phyloP scores from a whole-genome alignment of 1,140 invertebrate species.

The Elysia chlorotica region DNA sequence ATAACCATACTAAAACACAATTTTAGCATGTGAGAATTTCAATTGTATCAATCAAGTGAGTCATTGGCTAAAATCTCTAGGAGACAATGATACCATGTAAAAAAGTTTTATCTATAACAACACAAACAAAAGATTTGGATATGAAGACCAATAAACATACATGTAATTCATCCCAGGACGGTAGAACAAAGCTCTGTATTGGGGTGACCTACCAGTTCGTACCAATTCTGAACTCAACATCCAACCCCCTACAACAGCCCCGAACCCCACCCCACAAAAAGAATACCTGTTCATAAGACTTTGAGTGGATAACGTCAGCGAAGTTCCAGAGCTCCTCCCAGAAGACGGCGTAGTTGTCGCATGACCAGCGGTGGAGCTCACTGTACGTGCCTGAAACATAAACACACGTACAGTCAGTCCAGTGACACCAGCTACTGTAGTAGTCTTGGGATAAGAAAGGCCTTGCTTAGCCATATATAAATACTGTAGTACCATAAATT shows the following conservation, averaged over 20 bases:
- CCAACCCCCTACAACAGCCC: no score
- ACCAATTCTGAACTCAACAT: neutral
- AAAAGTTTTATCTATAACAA: neutral
- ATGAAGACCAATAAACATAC: neutral
- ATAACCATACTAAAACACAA: neutral
- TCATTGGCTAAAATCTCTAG: neutral
- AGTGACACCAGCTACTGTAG: neutral
- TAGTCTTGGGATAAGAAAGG: neutral
- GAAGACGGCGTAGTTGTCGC: conserved; percentile 63
- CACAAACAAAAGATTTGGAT: neutral
- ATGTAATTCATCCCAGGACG: neutral
- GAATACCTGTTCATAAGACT: conserved; percentile 54
- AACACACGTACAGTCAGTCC: neutral
- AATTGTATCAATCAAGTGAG: neutral
- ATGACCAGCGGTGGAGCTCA: conserved; percentile 64
- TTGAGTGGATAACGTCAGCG: conserved; percentile 56
- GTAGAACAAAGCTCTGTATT: neutral
- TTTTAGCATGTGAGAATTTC: neutral
- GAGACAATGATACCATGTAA: neutral
- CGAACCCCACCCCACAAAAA: no score
- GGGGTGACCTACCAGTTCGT: neutral
- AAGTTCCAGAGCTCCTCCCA: conserved; percentile 64
- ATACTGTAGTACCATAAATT: neutral
- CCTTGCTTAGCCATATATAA: no score
- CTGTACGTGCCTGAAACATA: conserved; percentile 60